Percentiles rank a stretch among this genome's conserved stretches.
Conservation (phyloP, 92 coral and sea anemone species). For the Virgularia gustaviana region DNA sequence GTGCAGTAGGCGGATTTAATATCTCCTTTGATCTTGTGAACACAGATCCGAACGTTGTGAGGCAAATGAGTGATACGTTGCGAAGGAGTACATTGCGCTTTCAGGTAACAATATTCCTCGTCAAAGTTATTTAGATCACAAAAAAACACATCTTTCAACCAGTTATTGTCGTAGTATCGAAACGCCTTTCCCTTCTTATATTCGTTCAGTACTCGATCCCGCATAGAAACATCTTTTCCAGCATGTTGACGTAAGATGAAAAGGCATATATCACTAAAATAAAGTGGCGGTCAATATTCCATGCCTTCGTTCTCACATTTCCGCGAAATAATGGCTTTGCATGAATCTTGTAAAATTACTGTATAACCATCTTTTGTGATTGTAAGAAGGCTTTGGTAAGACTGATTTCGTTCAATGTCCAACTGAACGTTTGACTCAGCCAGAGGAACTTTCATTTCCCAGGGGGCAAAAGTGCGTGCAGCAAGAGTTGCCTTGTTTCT, state of each 20-base stretch:
- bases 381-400: neutral
- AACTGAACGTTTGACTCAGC: neutral
- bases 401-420: neutral
- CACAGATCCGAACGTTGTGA: neutral
- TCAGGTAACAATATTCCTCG: neutral
- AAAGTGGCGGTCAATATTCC: neutral
- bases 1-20: neutral
- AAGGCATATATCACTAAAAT: neutral
- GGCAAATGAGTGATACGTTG: neutral
- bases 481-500: neutral
- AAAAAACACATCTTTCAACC: neutral
- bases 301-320: neutral
- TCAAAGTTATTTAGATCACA: neutral
- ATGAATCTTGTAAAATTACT: neutral
- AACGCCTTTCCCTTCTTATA: conserved; percentile 1
- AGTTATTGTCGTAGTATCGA: too few relatives aligned
- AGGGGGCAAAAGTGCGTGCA: neutral
- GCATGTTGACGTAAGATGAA: neutral
- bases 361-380: neutral
- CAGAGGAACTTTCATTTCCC: neutral
- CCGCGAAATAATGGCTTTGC: neutral
- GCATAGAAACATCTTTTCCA: neutral
- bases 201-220: neutral
- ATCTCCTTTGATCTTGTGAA: neutral
- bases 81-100: neutral